These are phyloP conservation scores for Drosophila ochracea DNA, from an alignment of 2,888 invertebrate species.

Conservation along the genomic window DNA sequence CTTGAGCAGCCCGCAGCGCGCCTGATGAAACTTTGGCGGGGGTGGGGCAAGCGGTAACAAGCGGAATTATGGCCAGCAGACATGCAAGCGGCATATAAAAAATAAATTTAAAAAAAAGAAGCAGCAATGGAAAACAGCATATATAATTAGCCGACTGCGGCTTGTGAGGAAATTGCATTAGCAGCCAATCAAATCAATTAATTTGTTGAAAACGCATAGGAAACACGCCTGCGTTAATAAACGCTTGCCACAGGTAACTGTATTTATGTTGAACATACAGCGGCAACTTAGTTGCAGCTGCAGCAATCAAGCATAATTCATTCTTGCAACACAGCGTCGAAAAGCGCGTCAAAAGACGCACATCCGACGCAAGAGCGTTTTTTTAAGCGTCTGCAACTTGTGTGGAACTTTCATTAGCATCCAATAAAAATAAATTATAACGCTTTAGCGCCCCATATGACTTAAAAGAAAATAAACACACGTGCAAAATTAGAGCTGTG, in stretches of 20 bases:
- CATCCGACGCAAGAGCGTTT: neutral
- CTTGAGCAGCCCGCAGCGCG: conserved; percentile 50
- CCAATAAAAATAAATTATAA: conserved; percentile 7
- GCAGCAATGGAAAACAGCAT: conserved; percentile 22
- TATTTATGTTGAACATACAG: neutral
- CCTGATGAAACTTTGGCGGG: conserved; percentile 16
- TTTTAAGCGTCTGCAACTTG: neutral
- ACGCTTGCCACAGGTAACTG: neutral
- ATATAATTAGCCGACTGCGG: conserved; percentile 65
- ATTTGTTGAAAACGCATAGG: conserved; percentile 37
- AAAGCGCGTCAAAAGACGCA: conserved; percentile 8
- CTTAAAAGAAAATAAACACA: too few species aligned
- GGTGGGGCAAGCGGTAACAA: conserved; percentile 5
- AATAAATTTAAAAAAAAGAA: neutral
- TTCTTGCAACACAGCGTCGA: neutral
- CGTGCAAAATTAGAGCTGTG: neutral
- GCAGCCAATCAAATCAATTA: conserved; percentile 71
- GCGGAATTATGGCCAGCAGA: conserved; percentile 52
- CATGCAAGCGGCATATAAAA: conserved; percentile 61
- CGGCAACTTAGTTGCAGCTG: neutral
- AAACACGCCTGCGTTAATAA: conserved; percentile 12
- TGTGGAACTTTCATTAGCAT: conserved; percentile 16
- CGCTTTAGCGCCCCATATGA: neutral
- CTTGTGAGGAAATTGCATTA: conserved; percentile 75
- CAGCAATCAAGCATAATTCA: neutral